These are phyloP conservation scores for Hyles vespertilio DNA, from an alignment of 1,140 invertebrate genomes.

Conservation along the genomic window DNA sequence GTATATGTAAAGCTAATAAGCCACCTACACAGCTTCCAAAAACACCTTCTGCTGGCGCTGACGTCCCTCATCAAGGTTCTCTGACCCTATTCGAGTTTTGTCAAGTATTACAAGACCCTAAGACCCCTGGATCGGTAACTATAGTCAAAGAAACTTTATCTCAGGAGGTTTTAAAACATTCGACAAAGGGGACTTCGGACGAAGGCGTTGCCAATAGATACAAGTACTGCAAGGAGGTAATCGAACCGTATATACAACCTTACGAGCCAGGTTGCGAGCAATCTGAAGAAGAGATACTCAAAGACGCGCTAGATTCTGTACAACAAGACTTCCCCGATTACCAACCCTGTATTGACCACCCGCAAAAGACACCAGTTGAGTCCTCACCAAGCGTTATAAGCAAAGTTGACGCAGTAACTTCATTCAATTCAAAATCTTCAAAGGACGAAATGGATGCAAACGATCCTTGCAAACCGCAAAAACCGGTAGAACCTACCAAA, in stretches of 20 bases:
- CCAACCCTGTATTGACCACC: conserved; percentile 23
- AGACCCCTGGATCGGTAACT: conserved; percentile 21
- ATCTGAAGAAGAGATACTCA: conserved; percentile 22
- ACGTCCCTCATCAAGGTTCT: conserved; percentile 16
- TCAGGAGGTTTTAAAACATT: conserved; percentile 24
- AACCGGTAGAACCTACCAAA: too few relatives aligned
- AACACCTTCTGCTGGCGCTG: conserved; percentile 10
- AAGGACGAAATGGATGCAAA: too few relatives aligned
- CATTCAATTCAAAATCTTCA: not conserved
- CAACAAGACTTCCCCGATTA: conserved; percentile 28
- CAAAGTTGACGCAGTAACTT: conserved; percentile 6
- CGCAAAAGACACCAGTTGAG: conserved; percentile 9
- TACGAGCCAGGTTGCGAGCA: conserved; percentile 22
- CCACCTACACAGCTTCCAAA: not conserved
- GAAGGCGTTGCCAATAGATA: conserved; percentile 22
- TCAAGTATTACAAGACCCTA: conserved; percentile 31
- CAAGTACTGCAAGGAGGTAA: conserved; percentile 42
- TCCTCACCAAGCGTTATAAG: not conserved
- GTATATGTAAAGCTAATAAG: too few relatives aligned
- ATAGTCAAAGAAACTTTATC: conserved; percentile 33
- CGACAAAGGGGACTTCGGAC: not conserved
- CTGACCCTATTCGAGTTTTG: conserved; percentile 30
- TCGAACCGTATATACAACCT: conserved; percentile 31
- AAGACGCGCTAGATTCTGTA: conserved; percentile 17
- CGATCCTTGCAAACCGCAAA: too few relatives aligned